Conservation (phyloP, 2,113 vertebrate species). For the Callipepla squamata region DNA sequence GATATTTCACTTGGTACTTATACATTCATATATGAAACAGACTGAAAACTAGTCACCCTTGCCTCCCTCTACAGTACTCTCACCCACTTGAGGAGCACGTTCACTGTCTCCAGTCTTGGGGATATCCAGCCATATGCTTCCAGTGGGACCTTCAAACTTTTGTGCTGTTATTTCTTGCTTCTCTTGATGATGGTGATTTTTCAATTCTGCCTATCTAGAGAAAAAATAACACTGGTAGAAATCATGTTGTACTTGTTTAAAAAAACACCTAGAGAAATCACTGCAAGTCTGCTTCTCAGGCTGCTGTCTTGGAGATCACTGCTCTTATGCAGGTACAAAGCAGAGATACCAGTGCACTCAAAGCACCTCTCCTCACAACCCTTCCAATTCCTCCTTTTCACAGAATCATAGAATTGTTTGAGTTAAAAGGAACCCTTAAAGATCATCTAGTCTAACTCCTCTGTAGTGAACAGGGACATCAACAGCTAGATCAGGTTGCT, state of each 20-base stretch:
- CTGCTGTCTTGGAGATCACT: neutral
- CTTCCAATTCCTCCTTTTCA: neutral
- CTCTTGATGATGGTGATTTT: slow-evolving; percentile 4
- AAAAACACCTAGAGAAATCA: neutral
- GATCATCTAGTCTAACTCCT: too few relatives aligned
- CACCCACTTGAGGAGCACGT: slow-evolving; percentile 6
- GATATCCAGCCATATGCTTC: neutral
- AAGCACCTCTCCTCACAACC: neutral
- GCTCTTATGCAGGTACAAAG: neutral
- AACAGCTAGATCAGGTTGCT: too few relatives aligned
- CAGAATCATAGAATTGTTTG: too few relatives aligned
- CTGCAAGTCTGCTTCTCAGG: neutral
- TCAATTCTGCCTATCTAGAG: neutral
- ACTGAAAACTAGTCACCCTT: neutral
- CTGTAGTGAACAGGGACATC: too few relatives aligned
- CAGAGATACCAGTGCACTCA: neutral
- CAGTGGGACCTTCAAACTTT: neutral
- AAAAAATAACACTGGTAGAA: neutral
- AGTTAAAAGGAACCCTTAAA: too few relatives aligned
- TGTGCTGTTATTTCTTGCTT: slow-evolving; percentile 22
- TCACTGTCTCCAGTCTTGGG: neutral
- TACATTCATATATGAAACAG: slow-evolving; percentile 26
- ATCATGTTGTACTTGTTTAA: neutral
- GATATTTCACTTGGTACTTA: neutral
- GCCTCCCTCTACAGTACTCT: neutral